phyloP scores from a whole-genome alignment of 2,888 invertebrate genomes.

The Platycnemis pennipes region DNA sequence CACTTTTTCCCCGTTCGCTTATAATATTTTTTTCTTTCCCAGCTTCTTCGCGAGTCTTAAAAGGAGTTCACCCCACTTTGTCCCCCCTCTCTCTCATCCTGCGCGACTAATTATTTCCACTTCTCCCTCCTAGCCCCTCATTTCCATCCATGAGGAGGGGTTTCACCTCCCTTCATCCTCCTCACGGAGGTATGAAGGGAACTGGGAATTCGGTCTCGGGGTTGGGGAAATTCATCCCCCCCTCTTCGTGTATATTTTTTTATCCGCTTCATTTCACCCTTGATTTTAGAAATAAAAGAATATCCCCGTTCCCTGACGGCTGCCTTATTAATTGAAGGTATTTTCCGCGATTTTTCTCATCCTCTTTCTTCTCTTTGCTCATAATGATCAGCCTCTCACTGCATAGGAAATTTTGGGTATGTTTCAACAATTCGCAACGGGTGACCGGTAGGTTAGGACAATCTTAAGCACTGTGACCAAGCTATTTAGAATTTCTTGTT shows the following conservation, averaged over 20 bases:
- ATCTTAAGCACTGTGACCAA: too few species aligned
- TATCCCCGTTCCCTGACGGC: background rate
- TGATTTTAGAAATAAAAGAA: constrained; percentile 49
- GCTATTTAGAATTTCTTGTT: too few species aligned
- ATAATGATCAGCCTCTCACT: too few species aligned
- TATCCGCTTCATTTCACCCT: background rate
- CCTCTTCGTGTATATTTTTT: background rate
- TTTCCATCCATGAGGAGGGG: background rate
- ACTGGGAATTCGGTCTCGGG: background rate
- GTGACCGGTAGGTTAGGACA: too few species aligned
- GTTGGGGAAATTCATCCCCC: background rate
- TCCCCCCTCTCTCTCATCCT: background rate
- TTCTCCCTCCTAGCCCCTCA: background rate
- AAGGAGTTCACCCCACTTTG: background rate
- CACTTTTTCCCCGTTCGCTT: background rate
- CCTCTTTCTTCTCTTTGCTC: background rate
- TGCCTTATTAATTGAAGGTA: constrained; percentile 13
- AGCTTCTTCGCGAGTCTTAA: background rate
- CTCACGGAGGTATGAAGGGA: background rate
- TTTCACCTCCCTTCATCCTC: background rate
- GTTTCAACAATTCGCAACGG: too few species aligned
- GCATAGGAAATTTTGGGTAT: too few species aligned
- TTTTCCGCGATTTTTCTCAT: background rate
- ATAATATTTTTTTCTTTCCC: background rate
- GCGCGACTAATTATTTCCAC: constrained; percentile 6